Base-by-base conservation (phyloP, 2,797 vertebrate genomes). In the Eulemur rubriventer region DNA sequence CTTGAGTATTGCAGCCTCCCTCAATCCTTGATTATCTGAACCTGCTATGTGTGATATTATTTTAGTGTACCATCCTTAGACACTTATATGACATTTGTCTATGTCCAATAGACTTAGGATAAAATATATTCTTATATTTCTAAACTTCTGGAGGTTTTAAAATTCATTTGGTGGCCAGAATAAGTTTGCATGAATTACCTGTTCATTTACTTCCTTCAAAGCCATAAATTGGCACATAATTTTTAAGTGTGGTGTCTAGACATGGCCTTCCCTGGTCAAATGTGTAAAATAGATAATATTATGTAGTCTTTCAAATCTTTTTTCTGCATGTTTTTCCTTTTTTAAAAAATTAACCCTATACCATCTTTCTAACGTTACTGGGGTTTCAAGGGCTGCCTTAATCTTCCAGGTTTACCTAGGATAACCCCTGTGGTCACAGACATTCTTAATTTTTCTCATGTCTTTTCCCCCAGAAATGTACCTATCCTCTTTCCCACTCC, bases 101-200 rank as follows among this genome's bases (percentile, higher is more conserved):
- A 72, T 91, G 33, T 43, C 90, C 80, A 89, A 17, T n/a, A 78
- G 52, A 61, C 59, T 93, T 95, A 93, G 35, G 92, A 83, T 95
- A 83, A 93, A 92, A 55, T 85, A 7, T 87, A 92, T 92, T 92
- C 94, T 94, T 89, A 78, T 94, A 87, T 94, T 94, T 91, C 33
- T 93, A 96, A 93, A 89, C 59, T 95, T 86, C 86, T 95, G 41
- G 69, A 35, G 75, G 59, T 87, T 94, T 96, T 48, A 75, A 94
- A 93, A 87, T 92, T 92, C 65, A 87, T 92, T 96, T 95, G 86
- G 55, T 85, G n/a, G 26, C 91, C 81, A 89, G 59, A 92, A 90
- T 95, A 96, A 72, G 43, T 95, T 96, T 96, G n/a, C 57, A 91
- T 89, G 61, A 96, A 93, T 93, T 69, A 61, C 38, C 79, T 93